Percentiles rank a stretch among this genome's conserved stretches.
Evolutionary conservation across 2,888 invertebrate genomes (phyloP).

Genomic region (Andrena haemorrhoa): DNA sequence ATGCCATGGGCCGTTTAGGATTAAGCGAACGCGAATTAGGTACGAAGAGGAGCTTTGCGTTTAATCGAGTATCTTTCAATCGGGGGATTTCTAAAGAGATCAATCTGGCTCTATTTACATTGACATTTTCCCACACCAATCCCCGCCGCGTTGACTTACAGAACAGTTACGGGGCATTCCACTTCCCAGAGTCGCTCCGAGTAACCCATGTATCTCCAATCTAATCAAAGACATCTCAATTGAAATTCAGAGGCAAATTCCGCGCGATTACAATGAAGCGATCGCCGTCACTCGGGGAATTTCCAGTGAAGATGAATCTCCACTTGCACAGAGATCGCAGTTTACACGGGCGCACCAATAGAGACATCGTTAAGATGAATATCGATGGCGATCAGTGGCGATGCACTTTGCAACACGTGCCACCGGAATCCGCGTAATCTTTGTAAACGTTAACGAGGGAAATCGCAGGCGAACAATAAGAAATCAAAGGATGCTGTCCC

Average conservation of each 20-base stretch:
- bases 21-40: too few species aligned
- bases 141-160: not conserved
- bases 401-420: conserved; percentile 30
- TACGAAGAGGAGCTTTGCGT: too few species aligned
- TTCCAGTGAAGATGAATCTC: not conserved
- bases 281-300: not conserved
- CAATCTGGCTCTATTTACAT: not conserved
- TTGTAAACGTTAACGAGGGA: conserved; percentile 1
- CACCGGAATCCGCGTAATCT: conserved; percentile 44
- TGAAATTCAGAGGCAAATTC: not conserved
- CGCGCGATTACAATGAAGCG: not conserved
- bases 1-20: not conserved
- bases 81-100: not conserved
- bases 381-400: conserved; percentile 27
- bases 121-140: not conserved
- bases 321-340: not conserved
- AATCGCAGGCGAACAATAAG: conserved; percentile 36
- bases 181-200: not conserved
- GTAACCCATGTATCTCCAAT: not conserved
- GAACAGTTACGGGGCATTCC: not conserved
- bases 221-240: not conserved
- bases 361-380: conserved; percentile 17
- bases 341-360: not conserved
- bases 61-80: too few species aligned
- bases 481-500: conserved; percentile 7